Evolutionary conservation across 2,113 vertebrate genomes (phyloP).

Genomic region (Leucoraja erinaceus): DNA sequence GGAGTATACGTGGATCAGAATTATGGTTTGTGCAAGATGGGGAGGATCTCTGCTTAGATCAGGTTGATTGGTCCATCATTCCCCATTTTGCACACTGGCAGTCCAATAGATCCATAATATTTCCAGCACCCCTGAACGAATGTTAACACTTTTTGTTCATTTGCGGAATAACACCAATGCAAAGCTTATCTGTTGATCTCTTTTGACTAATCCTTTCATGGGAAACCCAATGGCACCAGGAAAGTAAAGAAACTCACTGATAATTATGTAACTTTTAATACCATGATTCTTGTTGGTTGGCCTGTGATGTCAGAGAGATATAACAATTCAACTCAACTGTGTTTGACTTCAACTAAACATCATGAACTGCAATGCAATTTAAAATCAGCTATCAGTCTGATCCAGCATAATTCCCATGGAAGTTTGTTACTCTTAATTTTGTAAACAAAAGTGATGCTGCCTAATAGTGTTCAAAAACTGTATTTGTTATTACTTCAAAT

Average conservation of each 20-base stretch:
- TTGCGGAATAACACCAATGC: not conserved
- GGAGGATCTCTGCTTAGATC: too few relatives aligned
- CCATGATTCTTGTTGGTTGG: not conserved
- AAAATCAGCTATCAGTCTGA: not conserved
- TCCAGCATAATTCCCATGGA: not conserved
- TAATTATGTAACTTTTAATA: not conserved
- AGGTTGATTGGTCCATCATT: not conserved
- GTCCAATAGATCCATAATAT: not conserved
- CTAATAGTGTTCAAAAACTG: not conserved
- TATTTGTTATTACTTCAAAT: not conserved
- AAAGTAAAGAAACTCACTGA: not conserved
- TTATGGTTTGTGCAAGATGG: not conserved
- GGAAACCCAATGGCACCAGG: not conserved
- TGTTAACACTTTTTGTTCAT: not conserved
- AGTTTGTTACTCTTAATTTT: not conserved
- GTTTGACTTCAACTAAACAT: not conserved
- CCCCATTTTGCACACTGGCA: too few relatives aligned
- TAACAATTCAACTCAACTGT: not conserved
- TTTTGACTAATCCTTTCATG: not conserved
- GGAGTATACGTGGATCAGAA: not conserved
- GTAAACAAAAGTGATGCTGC: not conserved
- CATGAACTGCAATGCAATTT: not conserved
- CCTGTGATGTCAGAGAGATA: not conserved
- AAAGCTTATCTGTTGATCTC: not conserved
- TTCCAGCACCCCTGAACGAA: not conserved